phyloP scores from a whole-genome alignment of 1,140 invertebrate genomes.

The Drosophila gunungcola region DNA sequence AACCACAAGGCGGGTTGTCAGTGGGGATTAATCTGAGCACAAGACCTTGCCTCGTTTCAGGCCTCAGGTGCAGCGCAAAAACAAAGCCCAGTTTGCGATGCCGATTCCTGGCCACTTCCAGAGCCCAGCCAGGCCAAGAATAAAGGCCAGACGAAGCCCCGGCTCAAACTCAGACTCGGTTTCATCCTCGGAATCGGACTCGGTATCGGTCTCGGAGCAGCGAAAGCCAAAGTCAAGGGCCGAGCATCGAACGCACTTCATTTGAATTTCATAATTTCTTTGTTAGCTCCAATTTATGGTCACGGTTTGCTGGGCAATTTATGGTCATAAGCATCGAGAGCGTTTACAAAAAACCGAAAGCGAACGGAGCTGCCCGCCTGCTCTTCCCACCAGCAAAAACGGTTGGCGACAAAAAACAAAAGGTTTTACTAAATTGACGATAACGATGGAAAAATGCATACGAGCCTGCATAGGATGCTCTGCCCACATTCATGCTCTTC shows the following conservation, averaged over 20 bases:
- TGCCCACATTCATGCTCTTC: slow-evolving; percentile 37
- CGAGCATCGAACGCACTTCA: slow-evolving; percentile 69
- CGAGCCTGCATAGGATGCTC: slow-evolving; percentile 6
- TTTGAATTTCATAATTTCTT: slow-evolving; percentile 84
- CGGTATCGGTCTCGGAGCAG: slow-evolving; percentile 26
- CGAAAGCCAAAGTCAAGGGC: slow-evolving; percentile 6
- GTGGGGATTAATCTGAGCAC: slow-evolving; percentile 76
- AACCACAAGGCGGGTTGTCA: slow-evolving; percentile 46
- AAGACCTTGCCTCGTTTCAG: slow-evolving; percentile 66
- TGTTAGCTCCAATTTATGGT: slow-evolving; percentile 83
- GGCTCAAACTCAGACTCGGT: slow-evolving; percentile 22
- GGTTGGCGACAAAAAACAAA: slow-evolving; percentile 61
- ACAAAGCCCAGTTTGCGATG: slow-evolving; percentile 27
- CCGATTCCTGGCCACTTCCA: slow-evolving; percentile 23
- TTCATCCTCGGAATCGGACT: slow-evolving; percentile 38
- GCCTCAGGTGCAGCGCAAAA: slow-evolving; percentile 59
- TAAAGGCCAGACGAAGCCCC: background rate
- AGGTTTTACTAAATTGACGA: slow-evolving; percentile 78
- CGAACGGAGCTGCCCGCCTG: slow-evolving; percentile 16
- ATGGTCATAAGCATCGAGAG: slow-evolving; percentile 77
- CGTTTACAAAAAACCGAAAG: slow-evolving; percentile 62
- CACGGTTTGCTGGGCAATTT: slow-evolving; percentile 81
- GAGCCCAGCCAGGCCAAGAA: background rate
- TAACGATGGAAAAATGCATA: slow-evolving; percentile 77
- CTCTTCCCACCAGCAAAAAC: slow-evolving; percentile 25